Evolutionary conservation across 2,888 invertebrate genomes (phyloP).

Genomic region (Vandiemenella viatica): DNA sequence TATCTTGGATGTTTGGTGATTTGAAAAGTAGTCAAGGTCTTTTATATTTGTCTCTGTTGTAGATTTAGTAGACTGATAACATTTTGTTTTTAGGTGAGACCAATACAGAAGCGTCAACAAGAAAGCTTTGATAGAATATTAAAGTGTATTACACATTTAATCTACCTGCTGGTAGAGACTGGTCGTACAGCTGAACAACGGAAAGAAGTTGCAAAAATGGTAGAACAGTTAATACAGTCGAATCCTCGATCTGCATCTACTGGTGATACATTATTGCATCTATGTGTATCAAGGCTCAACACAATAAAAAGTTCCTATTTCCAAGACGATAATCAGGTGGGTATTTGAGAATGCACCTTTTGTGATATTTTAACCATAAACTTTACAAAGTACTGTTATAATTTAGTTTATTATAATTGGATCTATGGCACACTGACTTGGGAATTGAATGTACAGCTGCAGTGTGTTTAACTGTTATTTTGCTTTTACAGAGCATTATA

Average conservation of each 20-base stretch:
- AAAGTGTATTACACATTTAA: slow-evolving; percentile 63
- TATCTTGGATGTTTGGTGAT: too few species aligned
- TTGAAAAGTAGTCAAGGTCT: background rate
- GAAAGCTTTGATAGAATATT: slow-evolving; percentile 69
- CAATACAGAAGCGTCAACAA: slow-evolving; percentile 59
- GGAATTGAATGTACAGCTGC: background rate
- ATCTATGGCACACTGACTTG: too few species aligned
- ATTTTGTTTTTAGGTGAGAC: slow-evolving; percentile 37
- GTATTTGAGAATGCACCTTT: slow-evolving; percentile 18
- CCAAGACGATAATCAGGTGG: slow-evolving; percentile 46
- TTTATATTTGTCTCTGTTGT: too few species aligned
- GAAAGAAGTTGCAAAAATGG: slow-evolving; percentile 30
- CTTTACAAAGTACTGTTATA: too few species aligned
- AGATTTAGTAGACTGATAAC: background rate
- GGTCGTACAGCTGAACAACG: slow-evolving; percentile 36
- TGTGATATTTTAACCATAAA: too few species aligned
- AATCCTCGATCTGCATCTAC: slow-evolving; percentile 53
- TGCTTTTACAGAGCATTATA: background rate
- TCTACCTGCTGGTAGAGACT: slow-evolving; percentile 51
- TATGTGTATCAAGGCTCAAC: slow-evolving; percentile 63
- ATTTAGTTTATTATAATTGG: too few species aligned
- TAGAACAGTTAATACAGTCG: slow-evolving; percentile 40
- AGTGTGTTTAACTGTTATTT: background rate
- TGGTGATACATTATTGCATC: slow-evolving; percentile 67
- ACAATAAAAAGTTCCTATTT: slow-evolving; percentile 64